Percentiles rank a stretch among this genome's conserved stretches.
phyloP scores from a whole-genome alignment of 2,888 invertebrate genomes.

The Drosophila sordidapex region DNA sequence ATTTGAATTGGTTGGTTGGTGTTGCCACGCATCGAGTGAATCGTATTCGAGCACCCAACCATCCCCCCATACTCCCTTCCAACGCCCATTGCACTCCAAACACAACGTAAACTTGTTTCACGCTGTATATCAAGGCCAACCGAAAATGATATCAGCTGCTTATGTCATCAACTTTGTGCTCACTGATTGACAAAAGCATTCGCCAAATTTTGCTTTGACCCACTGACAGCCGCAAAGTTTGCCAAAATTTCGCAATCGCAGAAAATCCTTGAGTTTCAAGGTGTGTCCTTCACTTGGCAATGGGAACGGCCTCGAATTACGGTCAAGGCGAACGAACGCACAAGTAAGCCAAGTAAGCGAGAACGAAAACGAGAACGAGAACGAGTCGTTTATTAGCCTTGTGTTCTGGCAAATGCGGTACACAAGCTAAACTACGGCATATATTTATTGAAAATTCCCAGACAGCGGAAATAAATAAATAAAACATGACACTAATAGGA shows the following conservation, averaged over 20 bases:
- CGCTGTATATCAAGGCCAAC: constrained; percentile 61
- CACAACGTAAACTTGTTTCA: constrained; percentile 49
- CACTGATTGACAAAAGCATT: constrained; percentile 28
- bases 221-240: constrained; percentile 60
- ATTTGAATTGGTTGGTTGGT: constrained; percentile 51
- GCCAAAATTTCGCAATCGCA: constrained; percentile 61
- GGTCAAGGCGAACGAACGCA: constrained; percentile 78
- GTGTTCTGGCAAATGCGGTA: constrained; percentile 43
- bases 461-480: neutral
- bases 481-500: neutral
- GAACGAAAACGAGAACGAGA: constrained; percentile 48
- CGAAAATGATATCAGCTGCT: constrained; percentile 47
- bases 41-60: constrained; percentile 3
- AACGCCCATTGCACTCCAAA: neutral
- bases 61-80: neutral
- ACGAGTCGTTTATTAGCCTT: constrained; percentile 38
- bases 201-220: constrained; percentile 62
- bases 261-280: constrained; percentile 82
- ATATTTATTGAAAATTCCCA: neutral
- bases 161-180: constrained; percentile 53
- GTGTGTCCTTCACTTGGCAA: constrained; percentile 82
- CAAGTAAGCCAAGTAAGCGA: constrained; percentile 25
- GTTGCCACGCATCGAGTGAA: constrained; percentile 55
- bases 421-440: constrained; percentile 18
- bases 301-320: constrained; percentile 74